Conservation (phyloP, 2,113 vertebrate species). For the Sylvia atricapilla region DNA sequence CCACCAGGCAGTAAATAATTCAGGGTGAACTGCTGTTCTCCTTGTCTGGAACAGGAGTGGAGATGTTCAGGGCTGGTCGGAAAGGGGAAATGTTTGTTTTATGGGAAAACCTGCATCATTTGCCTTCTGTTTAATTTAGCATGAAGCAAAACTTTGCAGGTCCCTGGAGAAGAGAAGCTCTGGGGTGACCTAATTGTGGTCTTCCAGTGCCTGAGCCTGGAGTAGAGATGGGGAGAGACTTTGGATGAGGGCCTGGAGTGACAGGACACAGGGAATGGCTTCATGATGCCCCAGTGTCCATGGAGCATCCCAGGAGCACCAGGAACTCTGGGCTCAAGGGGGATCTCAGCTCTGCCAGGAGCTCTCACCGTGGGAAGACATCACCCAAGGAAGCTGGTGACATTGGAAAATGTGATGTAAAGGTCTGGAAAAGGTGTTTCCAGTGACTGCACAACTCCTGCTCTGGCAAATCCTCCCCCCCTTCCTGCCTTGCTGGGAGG, state of each 20-base stretch:
- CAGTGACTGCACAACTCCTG: not conserved
- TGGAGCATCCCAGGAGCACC: not conserved
- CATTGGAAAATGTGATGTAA: not conserved
- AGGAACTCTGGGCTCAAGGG: not conserved
- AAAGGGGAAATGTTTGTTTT: not conserved
- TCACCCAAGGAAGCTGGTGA: not conserved
- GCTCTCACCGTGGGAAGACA: accelerated
- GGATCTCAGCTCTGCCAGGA: not conserved
- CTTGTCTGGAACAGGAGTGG: not conserved
- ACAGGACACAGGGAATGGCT: not conserved
- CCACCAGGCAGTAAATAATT: not conserved
- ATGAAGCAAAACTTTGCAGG: not conserved
- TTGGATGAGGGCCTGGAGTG: not conserved
- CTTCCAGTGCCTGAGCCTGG: not conserved
- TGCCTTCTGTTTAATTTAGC: not conserved
- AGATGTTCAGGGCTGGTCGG: not conserved
- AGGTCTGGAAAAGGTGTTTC: not conserved
- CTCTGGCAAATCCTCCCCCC: not conserved
- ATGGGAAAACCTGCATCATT: not conserved
- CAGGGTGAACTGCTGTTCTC: slow-evolving; percentile 33
- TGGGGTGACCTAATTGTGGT: not conserved
- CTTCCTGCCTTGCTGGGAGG: not conserved
- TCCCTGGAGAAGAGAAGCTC: not conserved
- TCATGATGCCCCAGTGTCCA: accelerated
- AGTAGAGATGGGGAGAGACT: not conserved